Percentiles rank a stretch among this genome's conserved stretches.
Conservation (phyloP, 1,140 invertebrate species). For the Halictus rubicundus region DNA sequence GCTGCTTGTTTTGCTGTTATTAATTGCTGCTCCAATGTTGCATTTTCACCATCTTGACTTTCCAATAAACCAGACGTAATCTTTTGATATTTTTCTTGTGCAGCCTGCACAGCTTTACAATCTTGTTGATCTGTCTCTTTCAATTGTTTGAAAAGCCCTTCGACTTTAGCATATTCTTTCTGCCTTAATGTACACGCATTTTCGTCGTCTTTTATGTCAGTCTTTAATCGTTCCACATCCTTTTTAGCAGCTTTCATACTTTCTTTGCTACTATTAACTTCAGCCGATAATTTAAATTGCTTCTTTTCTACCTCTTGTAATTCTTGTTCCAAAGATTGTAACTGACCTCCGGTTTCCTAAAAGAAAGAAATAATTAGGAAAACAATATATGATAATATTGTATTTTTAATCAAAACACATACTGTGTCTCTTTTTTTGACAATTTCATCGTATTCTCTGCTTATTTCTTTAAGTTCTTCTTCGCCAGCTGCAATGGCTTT, state of each 20-base stretch:
- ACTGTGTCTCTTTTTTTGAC: constrained; percentile 82
- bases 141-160: constrained; percentile 86
- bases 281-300: constrained; percentile 86
- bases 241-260: constrained; percentile 86
- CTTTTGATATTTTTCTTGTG: constrained; percentile 91
- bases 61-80: constrained; percentile 90
- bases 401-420: constrained; percentile 59
- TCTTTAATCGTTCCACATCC: constrained; percentile 85
- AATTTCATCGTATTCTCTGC: constrained; percentile 81
- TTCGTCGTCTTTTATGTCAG: constrained; percentile 87
- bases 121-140: constrained; percentile 86
- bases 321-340: constrained; percentile 85
- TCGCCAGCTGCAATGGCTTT: constrained; percentile 82
- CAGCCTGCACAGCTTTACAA: constrained; percentile 85
- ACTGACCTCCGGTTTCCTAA: constrained; percentile 66
- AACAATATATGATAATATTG: constrained; percentile 15
- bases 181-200: constrained; percentile 84
- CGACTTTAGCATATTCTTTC: constrained; percentile 84
- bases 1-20: constrained; percentile 89
- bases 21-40: constrained; percentile 94
- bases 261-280: constrained; percentile 86
- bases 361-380: constrained; percentile 19
- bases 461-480: constrained; percentile 81
- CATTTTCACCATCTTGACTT: constrained; percentile 89
- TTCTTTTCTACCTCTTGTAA: constrained; percentile 85